Evolutionary conservation across 1,140 invertebrate genomes (phyloP).

Genomic region (Holcopasites calliopsidis): DNA sequence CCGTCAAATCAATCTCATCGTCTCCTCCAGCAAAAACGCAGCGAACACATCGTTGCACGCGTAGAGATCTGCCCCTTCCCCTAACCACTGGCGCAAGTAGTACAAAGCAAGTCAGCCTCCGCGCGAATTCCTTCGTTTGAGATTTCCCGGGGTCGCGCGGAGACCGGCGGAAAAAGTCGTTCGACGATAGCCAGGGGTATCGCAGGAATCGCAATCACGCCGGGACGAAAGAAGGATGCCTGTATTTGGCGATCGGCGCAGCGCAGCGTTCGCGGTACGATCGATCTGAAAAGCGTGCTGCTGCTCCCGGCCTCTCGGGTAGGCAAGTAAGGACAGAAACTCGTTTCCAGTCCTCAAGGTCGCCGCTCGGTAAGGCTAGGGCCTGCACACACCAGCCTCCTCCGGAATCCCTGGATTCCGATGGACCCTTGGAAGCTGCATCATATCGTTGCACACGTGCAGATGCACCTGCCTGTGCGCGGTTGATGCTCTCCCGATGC

Average conservation of each 20-base stretch:
- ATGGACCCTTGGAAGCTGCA: conserved; percentile 43
- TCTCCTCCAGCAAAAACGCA: too few relatives aligned
- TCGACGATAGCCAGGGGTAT: neutral
- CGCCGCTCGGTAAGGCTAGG: conserved; percentile 47
- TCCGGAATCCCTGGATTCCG: conserved; percentile 61
- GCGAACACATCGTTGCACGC: too few relatives aligned
- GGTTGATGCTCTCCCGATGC: conserved; percentile 29
- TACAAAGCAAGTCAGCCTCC: neutral
- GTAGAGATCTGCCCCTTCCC: neutral
- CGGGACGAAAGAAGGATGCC: conserved; percentile 46
- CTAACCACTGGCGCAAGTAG: neutral
- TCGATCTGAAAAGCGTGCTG: conserved; percentile 62
- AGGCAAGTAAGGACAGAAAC: conserved; percentile 58
- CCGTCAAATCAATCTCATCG: too few relatives aligned
- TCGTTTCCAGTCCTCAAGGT: conserved; percentile 63
- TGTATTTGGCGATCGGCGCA: conserved; percentile 62
- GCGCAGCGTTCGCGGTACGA: conserved; percentile 41
- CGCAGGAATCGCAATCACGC: conserved; percentile 29
- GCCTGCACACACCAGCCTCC: conserved; percentile 19
- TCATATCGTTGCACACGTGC: conserved; percentile 57
- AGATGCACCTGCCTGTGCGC: conserved; percentile 50
- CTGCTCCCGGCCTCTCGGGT: conserved; percentile 15
- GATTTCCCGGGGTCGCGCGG: conserved; percentile 3
- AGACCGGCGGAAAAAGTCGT: conserved; percentile 17
- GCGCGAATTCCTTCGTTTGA: conserved; percentile 17